Conservation (phyloP, 2,797 vertebrate species). For the Gastrophryne carolinensis region DNA sequence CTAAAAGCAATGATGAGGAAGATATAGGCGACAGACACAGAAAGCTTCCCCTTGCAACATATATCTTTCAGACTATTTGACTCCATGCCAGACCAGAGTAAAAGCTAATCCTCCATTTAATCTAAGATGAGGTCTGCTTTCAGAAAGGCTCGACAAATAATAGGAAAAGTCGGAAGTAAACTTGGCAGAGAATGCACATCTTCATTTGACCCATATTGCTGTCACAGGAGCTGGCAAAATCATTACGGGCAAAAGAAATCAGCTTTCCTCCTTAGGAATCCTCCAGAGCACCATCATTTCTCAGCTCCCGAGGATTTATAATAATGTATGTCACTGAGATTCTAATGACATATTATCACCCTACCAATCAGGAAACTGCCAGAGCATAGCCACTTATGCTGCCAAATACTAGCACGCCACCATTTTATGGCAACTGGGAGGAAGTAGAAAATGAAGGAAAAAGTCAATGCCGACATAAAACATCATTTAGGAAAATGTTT, state of each 20-base stretch:
- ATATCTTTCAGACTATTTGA: constrained; percentile 35
- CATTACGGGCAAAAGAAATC: background rate
- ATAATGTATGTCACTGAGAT: background rate
- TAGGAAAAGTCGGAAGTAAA: constrained; percentile 36
- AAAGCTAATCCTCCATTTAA: constrained; percentile 39
- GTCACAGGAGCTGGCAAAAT: constrained; percentile 4
- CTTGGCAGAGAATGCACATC: constrained; percentile 30
- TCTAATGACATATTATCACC: background rate
- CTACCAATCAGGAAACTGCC: background rate
- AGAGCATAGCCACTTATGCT: background rate
- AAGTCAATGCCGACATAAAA: background rate
- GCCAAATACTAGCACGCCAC: background rate
- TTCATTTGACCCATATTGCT: constrained; percentile 39
- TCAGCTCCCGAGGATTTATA: background rate
- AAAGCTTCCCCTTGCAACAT: background rate
- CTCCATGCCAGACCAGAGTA: constrained; percentile 26
- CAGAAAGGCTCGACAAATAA: constrained; percentile 35
- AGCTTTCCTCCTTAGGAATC: background rate
- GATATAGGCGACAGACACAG: background rate
- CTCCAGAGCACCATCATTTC: background rate
- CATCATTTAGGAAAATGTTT: background rate
- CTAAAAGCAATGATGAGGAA: background rate
- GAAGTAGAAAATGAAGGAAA: background rate
- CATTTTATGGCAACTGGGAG: background rate
- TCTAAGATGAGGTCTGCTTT: constrained; percentile 38